These are phyloP conservation scores for Pangasius krempfi DNA, from an alignment of 2,797 vertebrate genomes.

Conservation along the genomic window DNA sequence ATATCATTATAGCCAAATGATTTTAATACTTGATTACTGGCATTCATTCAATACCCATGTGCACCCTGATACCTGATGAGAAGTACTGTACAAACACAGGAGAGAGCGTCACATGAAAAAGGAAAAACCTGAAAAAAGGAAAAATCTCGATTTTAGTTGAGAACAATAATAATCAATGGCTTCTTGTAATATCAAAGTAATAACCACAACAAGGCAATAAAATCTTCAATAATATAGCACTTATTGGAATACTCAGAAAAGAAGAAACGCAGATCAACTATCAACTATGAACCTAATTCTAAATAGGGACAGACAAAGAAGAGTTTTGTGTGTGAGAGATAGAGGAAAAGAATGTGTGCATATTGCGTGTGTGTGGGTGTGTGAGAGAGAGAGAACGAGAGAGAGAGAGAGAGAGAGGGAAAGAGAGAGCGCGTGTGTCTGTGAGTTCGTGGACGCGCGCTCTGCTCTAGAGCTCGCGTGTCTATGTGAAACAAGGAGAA, in stretches of 20 bases:
- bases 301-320: neutral
- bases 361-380: neutral
- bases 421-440: too few species aligned
- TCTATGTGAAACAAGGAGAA: too few species aligned
- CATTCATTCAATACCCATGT: neutral
- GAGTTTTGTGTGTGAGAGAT: neutral
- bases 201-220: neutral
- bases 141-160: neutral
- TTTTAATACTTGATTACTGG: neutral
- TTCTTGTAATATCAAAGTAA: neutral
- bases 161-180: neutral
- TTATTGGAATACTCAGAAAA: neutral
- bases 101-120: neutral
- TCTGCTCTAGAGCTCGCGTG: neutral
- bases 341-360: neutral
- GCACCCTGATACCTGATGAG: neutral
- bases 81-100: neutral
- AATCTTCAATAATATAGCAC: neutral
- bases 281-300: neutral
- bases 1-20: neutral
- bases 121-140: neutral
- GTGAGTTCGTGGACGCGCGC: neutral
- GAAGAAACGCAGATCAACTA: neutral
- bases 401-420: too few species aligned
- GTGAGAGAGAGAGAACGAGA: too few species aligned